These are phyloP conservation scores for Amazona guildingii DNA, from an alignment of 2,113 vertebrate species.

Conservation along the genomic window DNA sequence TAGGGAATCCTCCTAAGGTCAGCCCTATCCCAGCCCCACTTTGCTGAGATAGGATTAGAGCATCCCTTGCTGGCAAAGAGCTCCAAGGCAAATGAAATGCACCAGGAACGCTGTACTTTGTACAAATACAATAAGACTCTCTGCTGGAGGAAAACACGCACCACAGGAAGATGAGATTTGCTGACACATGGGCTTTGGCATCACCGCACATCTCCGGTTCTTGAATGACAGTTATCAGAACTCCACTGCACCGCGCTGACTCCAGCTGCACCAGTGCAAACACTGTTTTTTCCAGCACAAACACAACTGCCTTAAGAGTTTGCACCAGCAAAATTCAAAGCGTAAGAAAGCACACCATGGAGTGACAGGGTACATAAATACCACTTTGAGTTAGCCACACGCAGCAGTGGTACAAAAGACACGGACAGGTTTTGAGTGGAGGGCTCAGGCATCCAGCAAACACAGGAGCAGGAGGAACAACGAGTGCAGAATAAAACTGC, in stretches of 20 bases:
- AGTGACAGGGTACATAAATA: neutral
- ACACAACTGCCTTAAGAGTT: accelerated
- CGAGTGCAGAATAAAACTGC: neutral
- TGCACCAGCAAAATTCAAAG: neutral
- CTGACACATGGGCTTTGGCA: neutral
- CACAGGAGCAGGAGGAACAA: neutral
- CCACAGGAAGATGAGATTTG: neutral
- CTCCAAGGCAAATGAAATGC: neutral
- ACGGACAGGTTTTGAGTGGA: neutral
- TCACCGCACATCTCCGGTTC: neutral
- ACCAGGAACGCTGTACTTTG: neutral
- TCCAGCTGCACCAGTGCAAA: neutral
- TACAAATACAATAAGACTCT: neutral
- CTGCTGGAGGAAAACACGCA: neutral
- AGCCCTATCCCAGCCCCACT: neutral
- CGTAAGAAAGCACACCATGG: neutral
- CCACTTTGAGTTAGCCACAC: neutral
- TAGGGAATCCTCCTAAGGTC: neutral
- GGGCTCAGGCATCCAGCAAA: neutral
- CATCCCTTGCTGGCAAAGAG: neutral
- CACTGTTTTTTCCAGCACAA: neutral
- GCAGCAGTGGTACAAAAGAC: neutral
- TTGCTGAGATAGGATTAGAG: neutral
- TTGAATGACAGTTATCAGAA: neutral
- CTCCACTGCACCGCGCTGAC: neutral